Conservation (phyloP, 2,888 invertebrate species). For the Dryocosmus kuriphilus region DNA sequence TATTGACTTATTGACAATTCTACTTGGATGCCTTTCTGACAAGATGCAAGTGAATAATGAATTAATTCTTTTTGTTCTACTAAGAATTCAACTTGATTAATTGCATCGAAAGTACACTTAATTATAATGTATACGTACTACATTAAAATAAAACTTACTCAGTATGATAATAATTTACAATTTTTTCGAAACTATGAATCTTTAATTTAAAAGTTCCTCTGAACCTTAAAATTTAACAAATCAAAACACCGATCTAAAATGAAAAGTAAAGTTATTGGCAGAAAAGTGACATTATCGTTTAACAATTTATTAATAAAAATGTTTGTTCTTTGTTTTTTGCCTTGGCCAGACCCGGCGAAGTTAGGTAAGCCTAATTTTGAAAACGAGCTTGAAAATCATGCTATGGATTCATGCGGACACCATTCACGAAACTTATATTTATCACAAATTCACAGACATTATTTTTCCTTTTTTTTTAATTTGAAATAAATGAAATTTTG, state of each 20-base stretch:
- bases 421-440: constrained; percentile 4
- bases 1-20: neutral
- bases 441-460: constrained; percentile 10
- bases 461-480: neutral
- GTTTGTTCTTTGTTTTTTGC: constrained; percentile 68
- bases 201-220: too few relatives aligned
- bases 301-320: constrained; percentile 63
- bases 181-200: neutral
- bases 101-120: neutral
- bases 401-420: constrained; percentile 49
- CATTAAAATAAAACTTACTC: neutral
- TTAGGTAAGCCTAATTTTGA: constrained; percentile 70
- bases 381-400: constrained; percentile 51
- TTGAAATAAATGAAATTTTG: too few relatives aligned
- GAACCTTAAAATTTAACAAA: neutral
- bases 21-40: neutral
- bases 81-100: neutral
- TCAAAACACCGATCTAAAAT: neutral
- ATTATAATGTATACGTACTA: neutral
- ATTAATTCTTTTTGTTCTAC: neutral
- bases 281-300: neutral
- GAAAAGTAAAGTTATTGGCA: neutral
- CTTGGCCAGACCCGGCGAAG: constrained; percentile 71
- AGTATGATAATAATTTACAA: neutral
- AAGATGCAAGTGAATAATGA: neutral